phyloP scores from a whole-genome alignment of 2,113 vertebrate species.

The Heptranchias perlo region DNA sequence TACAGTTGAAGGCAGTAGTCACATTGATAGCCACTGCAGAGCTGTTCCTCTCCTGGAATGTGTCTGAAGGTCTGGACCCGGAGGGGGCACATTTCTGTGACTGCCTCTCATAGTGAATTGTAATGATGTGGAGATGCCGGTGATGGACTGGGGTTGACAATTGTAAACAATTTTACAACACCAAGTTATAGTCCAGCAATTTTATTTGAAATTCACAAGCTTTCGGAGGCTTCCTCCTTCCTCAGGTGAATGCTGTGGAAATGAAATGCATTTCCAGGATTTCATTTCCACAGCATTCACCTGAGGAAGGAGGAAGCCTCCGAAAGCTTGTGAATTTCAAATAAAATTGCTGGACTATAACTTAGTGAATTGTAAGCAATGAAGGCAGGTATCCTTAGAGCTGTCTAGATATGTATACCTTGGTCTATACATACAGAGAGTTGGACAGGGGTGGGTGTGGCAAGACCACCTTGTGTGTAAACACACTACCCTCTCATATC shows the following conservation, averaged over 20 bases:
- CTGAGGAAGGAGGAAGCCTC: no score
- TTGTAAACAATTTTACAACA: no score
- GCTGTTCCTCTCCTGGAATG: neutral
- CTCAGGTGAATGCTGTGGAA: no score
- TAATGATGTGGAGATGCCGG: no score
- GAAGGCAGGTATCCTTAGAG: neutral
- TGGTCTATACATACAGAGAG: neutral
- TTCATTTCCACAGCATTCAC: no score
- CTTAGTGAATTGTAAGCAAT: neutral
- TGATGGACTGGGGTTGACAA: no score
- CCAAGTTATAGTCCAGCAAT: no score
- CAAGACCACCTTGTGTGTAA: neutral
- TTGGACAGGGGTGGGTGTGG: neutral
- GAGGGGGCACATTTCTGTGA: neutral
- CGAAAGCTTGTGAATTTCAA: no score
- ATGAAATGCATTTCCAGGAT: no score
- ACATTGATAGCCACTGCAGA: neutral
- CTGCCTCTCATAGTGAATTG: neutral
- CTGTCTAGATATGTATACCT: neutral
- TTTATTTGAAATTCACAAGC: no score
- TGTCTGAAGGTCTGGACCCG: neutral
- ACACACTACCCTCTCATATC: neutral
- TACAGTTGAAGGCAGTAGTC: neutral
- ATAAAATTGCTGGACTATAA: no score
- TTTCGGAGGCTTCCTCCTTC: no score